Evolutionary conservation across 2,888 invertebrate genomes (phyloP).

Genomic region (Junonia oenone): DNA sequence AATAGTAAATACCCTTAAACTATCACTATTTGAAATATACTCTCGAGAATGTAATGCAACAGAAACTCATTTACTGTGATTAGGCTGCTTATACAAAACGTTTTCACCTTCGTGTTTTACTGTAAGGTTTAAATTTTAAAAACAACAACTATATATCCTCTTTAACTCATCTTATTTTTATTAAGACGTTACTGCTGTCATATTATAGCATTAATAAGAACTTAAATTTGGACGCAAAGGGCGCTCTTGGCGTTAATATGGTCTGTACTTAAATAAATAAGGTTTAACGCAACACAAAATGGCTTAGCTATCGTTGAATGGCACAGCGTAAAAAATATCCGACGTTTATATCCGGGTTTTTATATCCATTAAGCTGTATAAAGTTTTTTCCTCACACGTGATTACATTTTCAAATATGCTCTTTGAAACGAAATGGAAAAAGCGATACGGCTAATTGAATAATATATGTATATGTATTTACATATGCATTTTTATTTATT

Average conservation of each 20-base stretch:
- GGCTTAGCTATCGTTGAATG: constrained; percentile 23
- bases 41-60: too few species aligned
- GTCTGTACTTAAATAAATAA: constrained; percentile 30
- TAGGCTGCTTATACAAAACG: too few species aligned
- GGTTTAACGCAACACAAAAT: constrained; percentile 21
- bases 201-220: too few species aligned
- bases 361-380: not conserved
- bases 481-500: not conserved
- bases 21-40: too few species aligned
- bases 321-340: constrained; percentile 15
- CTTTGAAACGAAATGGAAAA: not conserved
- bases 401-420: not conserved
- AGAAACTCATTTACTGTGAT: too few species aligned
- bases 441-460: not conserved
- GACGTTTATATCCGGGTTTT: constrained; percentile 15
- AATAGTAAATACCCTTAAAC: too few species aligned
- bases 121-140: too few species aligned
- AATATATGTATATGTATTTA: not conserved
- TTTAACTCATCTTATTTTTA: too few species aligned
- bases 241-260: constrained; percentile 31
- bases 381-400: constrained; percentile 4
- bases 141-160: too few species aligned
- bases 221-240: constrained; percentile 32
- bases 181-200: too few species aligned
- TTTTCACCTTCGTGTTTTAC: too few species aligned